Conservation (phyloP, 2,888 invertebrate species). For the Calameuta filiformis region DNA sequence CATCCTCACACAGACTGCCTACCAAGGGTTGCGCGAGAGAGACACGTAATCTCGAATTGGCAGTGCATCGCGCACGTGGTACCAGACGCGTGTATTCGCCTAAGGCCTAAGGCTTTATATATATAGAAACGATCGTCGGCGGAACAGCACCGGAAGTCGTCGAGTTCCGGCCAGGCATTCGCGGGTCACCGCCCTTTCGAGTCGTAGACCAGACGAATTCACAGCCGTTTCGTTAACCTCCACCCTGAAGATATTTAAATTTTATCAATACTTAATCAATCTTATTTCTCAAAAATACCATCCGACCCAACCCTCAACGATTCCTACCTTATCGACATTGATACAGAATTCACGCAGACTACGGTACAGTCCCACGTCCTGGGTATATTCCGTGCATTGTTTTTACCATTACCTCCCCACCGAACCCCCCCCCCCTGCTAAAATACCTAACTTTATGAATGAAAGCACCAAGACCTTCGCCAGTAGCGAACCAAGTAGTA, state of each 20-base stretch:
- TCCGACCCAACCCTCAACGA: no score
- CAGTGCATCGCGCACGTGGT: slow-evolving; percentile 16
- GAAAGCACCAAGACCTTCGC: slow-evolving; percentile 46
- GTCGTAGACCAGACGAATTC: slow-evolving; percentile 18
- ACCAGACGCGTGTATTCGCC: background rate
- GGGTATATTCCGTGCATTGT: background rate
- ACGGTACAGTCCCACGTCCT: no score
- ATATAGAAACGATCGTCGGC: slow-evolving; percentile 53
- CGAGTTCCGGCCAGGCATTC: slow-evolving; percentile 59
- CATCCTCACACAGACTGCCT: background rate
- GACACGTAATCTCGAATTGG: slow-evolving; percentile 1
- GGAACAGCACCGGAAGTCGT: slow-evolving; percentile 62
- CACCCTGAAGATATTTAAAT: no score
- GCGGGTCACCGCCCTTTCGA: slow-evolving; percentile 60
- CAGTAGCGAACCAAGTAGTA: slow-evolving; percentile 40
- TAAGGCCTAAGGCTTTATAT: slow-evolving; percentile 16
- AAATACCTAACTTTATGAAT: slow-evolving; percentile 59
- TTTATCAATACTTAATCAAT: no score
- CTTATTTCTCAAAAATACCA: no score
- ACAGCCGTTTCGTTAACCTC: background rate
- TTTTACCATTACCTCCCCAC: background rate
- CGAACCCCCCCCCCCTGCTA: slow-evolving; percentile 7
- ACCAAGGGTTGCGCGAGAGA: background rate
- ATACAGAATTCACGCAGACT: no score
- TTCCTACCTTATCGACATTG: no score